phyloP scores from a whole-genome alignment of 2,888 invertebrate species.

The Caenorhabditis drosophilae region DNA sequence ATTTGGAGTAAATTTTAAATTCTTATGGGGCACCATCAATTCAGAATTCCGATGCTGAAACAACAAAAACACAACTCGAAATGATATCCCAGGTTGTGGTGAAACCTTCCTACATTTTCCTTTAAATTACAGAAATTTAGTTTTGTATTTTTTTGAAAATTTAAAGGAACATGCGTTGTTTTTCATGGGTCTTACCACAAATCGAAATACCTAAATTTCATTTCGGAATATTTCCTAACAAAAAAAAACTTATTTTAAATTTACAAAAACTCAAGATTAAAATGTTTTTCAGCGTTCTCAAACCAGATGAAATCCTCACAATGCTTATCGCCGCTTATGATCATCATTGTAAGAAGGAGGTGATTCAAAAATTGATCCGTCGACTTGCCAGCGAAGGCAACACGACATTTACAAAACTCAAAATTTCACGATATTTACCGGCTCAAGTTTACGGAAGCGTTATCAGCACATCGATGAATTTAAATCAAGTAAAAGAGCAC shows the following conservation, averaged over 20 bases:
- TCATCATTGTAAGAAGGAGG: slow-evolving; percentile 49
- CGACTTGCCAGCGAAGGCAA: slow-evolving; percentile 58
- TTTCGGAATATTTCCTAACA: no score
- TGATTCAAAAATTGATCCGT: slow-evolving; percentile 49
- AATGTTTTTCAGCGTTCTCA: slow-evolving; percentile 48
- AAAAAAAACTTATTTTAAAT: background rate
- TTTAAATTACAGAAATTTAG: no score
- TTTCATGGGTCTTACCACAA: no score
- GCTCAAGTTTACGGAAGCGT: slow-evolving; percentile 63
- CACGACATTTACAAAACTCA: slow-evolving; percentile 56
- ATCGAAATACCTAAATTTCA: no score
- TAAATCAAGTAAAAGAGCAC: slow-evolving; percentile 47
- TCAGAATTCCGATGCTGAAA: no score
- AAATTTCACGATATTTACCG: slow-evolving; percentile 57
- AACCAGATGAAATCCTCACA: slow-evolving; percentile 62
- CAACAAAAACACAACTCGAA: no score
- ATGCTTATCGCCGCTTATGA: slow-evolving; percentile 60
- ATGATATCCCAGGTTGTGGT: no score
- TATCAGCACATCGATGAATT: slow-evolving; percentile 61
- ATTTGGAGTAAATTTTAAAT: slow-evolving; percentile 50
- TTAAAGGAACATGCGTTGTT: no score
- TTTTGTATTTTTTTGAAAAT: no score
- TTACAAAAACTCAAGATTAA: background rate
- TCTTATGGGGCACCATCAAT: background rate
- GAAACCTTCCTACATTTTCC: no score